These are phyloP conservation scores for Hestina assimilis DNA, from an alignment of 1,140 invertebrate species.

Conservation along the genomic window DNA sequence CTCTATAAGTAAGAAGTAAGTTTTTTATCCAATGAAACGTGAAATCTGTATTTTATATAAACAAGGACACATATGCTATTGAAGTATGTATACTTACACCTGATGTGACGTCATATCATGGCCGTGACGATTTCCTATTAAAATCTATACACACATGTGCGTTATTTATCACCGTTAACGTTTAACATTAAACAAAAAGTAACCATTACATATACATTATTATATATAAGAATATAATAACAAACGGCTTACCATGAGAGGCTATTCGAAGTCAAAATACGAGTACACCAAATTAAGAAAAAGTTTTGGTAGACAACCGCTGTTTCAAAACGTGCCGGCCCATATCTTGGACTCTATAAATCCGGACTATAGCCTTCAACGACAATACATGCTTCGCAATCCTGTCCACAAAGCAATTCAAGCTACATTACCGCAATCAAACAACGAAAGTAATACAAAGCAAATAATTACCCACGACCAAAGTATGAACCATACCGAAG, in stretches of 20 bases:
- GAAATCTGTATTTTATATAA: slow-evolving; percentile 14
- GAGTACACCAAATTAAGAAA: slow-evolving; percentile 59
- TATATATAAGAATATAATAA: no score
- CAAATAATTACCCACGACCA: slow-evolving; percentile 70
- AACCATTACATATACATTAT: no score
- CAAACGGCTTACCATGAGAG: slow-evolving; percentile 41
- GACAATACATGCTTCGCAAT: slow-evolving; percentile 56
- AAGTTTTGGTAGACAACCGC: slow-evolving; percentile 55
- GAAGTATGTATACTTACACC: slow-evolving; percentile 31
- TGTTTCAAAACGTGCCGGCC: slow-evolving; percentile 56
- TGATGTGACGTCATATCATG: slow-evolving; percentile 36
- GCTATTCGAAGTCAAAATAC: slow-evolving; percentile 49
- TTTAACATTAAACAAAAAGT: neutral
- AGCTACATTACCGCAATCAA: slow-evolving; percentile 51
- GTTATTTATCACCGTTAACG: neutral
- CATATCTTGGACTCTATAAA: slow-evolving; percentile 61
- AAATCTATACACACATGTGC: neutral
- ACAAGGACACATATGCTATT: slow-evolving; percentile 60
- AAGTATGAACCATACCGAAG: slow-evolving; percentile 93
- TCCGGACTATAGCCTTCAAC: slow-evolving; percentile 48
- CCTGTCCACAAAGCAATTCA: slow-evolving; percentile 57
- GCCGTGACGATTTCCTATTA: slow-evolving; percentile 47
- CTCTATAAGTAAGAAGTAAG: neutral
- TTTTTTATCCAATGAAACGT: neutral
- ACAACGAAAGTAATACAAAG: slow-evolving; percentile 70